Base-by-base conservation (phyloP, 2,797 vertebrate genomes). In the Sebastes matsubarae region DNA sequence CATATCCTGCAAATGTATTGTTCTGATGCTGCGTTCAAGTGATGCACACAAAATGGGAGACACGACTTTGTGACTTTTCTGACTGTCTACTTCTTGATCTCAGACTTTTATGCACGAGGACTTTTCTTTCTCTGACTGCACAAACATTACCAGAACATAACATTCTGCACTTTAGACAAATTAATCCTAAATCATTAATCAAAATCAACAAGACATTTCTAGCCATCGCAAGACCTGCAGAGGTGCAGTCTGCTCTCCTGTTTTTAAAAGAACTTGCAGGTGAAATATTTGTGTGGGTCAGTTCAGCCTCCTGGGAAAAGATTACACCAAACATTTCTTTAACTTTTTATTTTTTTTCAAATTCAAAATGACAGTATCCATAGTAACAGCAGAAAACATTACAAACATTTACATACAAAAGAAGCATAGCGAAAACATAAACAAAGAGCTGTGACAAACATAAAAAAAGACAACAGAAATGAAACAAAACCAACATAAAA, bases 1-100 rank as follows among this genome's bases (percentile, higher is more conserved):
- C 14, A 66, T 32, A 81, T 66, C 57, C 57, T 34, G 22, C 27
- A 27, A 52, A 76, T 88, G 71, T 81, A 85, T 88, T 90, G 87
- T 90, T 71, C 75, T 74, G 34, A 36, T 82, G 85, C 32, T 92
- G 80, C 86, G 61, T 89, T 89, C 75, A 80, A 3, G 68, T 42
- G 60, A 73, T 55, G 18, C 7, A 18, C 7, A 10, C 16, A 65
- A 76, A 82, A 54, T 69, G 0, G 46, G 57, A 81, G 6, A 85
- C 9, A 12, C 2, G 4, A 3, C 0, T 36, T 12, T 4, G 2
- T 36, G 11, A 36, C 11, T 36, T 36, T 36, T 36, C 34, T 36
- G 34, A 60, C 13, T 72, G 29, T 55, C 11, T 22, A 24, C 24
- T 29, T 38, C 60, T 50, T 25, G 4, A 67, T 24, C 5, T 34